Percentiles rank a stretch among this genome's conserved stretches.
Evolutionary conservation across 2,113 vertebrate genomes (phyloP).

Genomic region (Guaruba guarouba): DNA sequence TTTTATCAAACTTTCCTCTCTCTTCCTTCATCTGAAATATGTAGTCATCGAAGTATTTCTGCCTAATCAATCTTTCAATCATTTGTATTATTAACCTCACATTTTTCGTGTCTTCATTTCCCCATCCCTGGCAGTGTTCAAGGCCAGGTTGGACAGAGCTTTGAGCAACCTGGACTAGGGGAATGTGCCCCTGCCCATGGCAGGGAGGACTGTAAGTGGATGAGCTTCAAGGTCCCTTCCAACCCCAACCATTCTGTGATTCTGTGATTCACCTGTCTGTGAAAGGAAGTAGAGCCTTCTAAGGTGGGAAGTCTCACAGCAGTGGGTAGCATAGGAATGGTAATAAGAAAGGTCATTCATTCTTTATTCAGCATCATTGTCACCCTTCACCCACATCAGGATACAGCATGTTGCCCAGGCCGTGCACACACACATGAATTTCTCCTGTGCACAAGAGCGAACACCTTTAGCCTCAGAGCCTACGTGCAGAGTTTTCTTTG

Average conservation of each 20-base stretch:
- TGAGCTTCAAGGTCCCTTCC: neutral
- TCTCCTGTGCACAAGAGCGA: neutral
- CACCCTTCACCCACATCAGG: neutral
- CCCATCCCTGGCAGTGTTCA: neutral
- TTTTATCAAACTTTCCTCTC: constrained; percentile 35
- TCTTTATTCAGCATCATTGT: neutral
- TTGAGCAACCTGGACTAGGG: neutral
- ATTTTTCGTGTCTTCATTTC: neutral
- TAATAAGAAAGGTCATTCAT: neutral
- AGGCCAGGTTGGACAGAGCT: neutral
- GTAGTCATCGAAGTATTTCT: neutral
- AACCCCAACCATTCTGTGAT: neutral
- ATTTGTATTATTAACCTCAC: neutral
- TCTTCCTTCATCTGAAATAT: neutral
- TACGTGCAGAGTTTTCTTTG: neutral
- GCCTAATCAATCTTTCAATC: neutral
- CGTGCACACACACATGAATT: fast-evolving
- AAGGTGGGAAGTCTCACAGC: neutral
- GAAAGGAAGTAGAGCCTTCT: neutral
- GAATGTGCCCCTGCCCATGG: neutral
- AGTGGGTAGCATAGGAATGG: neutral
- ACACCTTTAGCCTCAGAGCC: neutral
- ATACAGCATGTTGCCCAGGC: fast-evolving
- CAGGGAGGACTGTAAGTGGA: neutral
- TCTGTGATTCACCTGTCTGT: neutral